These are phyloP conservation scores for Chloropsis cyanopogon DNA, from an alignment of 2,113 vertebrate genomes.

Conservation along the genomic window DNA sequence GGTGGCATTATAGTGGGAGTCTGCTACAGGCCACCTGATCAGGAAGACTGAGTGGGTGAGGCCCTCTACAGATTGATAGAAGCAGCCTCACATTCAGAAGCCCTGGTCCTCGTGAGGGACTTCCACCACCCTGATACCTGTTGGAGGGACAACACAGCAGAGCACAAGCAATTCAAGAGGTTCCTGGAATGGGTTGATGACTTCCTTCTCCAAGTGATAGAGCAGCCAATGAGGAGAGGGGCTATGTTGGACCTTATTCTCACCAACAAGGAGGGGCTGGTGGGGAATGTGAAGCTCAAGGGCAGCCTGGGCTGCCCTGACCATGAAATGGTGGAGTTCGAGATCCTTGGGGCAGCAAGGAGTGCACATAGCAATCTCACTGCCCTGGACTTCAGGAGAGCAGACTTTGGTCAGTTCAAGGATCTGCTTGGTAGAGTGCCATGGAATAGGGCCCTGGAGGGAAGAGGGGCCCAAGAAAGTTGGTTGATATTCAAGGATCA, in stretches of 20 bases:
- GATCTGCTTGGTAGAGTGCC: background rate
- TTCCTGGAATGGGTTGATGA: background rate
- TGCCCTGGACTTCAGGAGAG: background rate
- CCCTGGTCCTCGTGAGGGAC: background rate
- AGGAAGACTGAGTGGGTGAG: background rate
- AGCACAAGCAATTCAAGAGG: background rate
- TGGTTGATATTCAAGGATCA: background rate
- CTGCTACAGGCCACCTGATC: background rate
- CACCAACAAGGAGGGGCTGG: background rate
- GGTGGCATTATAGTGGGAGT: background rate
- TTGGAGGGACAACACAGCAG: background rate
- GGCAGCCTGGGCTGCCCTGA: background rate
- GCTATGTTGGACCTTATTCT: background rate
- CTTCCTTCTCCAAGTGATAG: background rate
- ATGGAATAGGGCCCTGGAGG: background rate
- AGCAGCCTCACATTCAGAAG: background rate
- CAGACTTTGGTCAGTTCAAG: background rate
- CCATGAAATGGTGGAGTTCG: background rate
- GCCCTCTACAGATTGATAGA: background rate
- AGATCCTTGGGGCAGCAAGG: background rate
- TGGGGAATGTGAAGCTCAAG: background rate
- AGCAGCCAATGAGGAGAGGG: background rate
- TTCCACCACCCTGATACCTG: background rate
- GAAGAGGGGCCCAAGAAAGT: background rate
- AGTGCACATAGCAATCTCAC: background rate